Conservation (phyloP, 2,888 invertebrate genomes). For the Limulus polyphemus region DNA sequence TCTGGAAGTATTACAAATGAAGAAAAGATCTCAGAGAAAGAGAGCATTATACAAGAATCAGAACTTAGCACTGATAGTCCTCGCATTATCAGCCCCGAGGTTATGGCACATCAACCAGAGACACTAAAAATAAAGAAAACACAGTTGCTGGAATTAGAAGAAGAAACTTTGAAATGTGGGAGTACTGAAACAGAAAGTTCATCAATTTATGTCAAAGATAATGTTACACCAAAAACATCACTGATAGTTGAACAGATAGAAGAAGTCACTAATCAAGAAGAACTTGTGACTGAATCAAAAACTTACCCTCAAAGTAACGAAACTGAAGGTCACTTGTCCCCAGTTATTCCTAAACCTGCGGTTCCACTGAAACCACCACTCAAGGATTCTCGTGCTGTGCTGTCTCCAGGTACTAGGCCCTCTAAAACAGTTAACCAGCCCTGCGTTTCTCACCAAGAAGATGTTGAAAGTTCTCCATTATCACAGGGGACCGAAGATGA, state of each 20-base stretch:
- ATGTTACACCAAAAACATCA: not conserved
- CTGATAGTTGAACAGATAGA: not conserved
- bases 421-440: conserved; percentile 17
- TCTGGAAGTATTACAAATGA: conserved; percentile 85
- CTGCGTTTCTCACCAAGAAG: conserved; percentile 16
- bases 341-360: conserved; percentile 14
- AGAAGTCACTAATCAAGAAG: conserved; percentile 11
- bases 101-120: conserved; percentile 14
- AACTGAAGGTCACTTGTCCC: conserved; percentile 5
- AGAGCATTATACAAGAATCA: conserved; percentile 22
- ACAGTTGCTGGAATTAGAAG: too few relatives aligned
- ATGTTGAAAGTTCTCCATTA: conserved; percentile 1
- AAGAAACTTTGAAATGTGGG: too few relatives aligned
- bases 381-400: conserved; percentile 11
- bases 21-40: conserved; percentile 79
- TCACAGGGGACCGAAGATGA: conserved; percentile 14
- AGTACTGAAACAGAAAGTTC: too few relatives aligned
- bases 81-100: conserved; percentile 18
- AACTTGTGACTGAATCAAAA: conserved; percentile 2
- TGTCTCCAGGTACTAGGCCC: conserved; percentile 12
- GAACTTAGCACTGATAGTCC: conserved; percentile 11
- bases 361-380: conserved; percentile 20
- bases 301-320: conserved; percentile 7
- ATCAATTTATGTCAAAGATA: not conserved
- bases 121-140: too few relatives aligned